Percentiles rank a stretch among this genome's conserved stretches.
These are phyloP conservation scores for Megathymus violae DNA, from an alignment of 1,140 invertebrate species.

Conservation along the genomic window DNA sequence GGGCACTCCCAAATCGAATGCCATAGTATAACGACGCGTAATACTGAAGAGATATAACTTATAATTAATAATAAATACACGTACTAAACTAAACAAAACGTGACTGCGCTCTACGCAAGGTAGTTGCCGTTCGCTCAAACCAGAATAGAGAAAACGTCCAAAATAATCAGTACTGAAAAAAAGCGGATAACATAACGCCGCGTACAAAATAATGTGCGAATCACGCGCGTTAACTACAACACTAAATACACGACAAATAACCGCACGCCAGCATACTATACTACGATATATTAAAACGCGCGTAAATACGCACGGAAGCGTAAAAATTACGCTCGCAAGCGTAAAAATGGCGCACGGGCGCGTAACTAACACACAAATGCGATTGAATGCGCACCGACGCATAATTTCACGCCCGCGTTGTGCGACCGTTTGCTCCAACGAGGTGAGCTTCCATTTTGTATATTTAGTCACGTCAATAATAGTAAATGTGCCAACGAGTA, in stretches of 20 bases:
- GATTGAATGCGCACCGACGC: neutral
- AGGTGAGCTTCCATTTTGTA: neutral
- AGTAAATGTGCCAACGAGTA: slow-evolving; percentile 16
- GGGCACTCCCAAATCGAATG: slow-evolving; percentile 26
- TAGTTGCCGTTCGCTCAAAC: slow-evolving; percentile 42
- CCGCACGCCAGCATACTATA: slow-evolving; percentile 44
- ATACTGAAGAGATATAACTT: slow-evolving; percentile 63
- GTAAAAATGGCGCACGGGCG: slow-evolving; percentile 2
- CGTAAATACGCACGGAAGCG: slow-evolving; percentile 26
- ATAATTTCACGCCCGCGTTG: slow-evolving; percentile 8
- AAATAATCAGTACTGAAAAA: slow-evolving; percentile 74
- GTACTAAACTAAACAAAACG: slow-evolving; percentile 53
- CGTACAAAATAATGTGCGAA: slow-evolving; percentile 54
- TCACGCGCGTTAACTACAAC: slow-evolving; percentile 59
- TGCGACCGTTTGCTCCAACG: slow-evolving; percentile 2
- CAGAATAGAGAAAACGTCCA: slow-evolving; percentile 34
- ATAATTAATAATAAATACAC: slow-evolving; percentile 66
- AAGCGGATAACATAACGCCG: slow-evolving; percentile 61
- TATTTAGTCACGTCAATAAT: slow-evolving; percentile 18
- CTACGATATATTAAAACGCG: slow-evolving; percentile 9
- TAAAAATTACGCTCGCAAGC: slow-evolving; percentile 13
- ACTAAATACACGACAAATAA: slow-evolving; percentile 49
- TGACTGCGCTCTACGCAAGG: slow-evolving; percentile 41
- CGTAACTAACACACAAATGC: slow-evolving; percentile 7
- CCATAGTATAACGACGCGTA: slow-evolving; percentile 50